These are phyloP conservation scores for Liolophura sinensis DNA, from an alignment of 1,140 invertebrate species.

Conservation along the genomic window DNA sequence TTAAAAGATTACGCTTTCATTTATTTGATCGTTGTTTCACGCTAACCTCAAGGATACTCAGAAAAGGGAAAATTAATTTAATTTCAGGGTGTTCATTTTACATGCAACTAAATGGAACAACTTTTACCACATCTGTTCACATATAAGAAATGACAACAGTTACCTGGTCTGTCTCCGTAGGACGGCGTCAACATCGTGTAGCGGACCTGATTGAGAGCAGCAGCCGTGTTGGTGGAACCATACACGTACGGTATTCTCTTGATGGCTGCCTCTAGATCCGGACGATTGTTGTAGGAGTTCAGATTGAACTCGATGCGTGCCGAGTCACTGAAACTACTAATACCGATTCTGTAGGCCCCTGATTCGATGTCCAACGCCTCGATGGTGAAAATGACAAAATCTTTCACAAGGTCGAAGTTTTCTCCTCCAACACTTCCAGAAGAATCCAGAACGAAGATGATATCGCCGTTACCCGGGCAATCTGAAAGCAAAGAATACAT, in stretches of 20 bases:
- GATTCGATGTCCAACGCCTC: conserved; percentile 38
- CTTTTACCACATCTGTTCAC: too few relatives aligned
- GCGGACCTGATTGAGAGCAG: conserved; percentile 27
- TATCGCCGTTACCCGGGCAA: conserved; percentile 43
- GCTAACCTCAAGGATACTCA: too few relatives aligned
- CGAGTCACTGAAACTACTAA: conserved; percentile 45
- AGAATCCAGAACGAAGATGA: conserved; percentile 48
- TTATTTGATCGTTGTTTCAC: too few relatives aligned
- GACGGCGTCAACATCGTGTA: conserved; percentile 28
- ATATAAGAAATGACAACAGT: background rate
- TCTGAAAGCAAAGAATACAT: conserved; percentile 15
- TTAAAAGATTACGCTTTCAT: too few relatives aligned
- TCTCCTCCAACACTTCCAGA: conserved; percentile 46
- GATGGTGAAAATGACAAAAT: conserved; percentile 40
- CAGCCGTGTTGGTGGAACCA: conserved; percentile 47
- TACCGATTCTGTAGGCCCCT: conserved; percentile 39
- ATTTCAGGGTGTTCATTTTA: too few relatives aligned
- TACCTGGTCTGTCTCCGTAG: conserved; percentile 43
- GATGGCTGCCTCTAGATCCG: conserved; percentile 35
- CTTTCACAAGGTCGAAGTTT: conserved; percentile 41
- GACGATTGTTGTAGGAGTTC: conserved; percentile 30
- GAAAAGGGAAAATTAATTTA: too few relatives aligned
- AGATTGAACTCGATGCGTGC: conserved; percentile 44
- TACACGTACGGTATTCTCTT: conserved; percentile 32
- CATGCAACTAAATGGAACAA: too few relatives aligned